Base-by-base conservation (phyloP, 2,797 vertebrate species). In the Propithecus perrieri region DNA sequence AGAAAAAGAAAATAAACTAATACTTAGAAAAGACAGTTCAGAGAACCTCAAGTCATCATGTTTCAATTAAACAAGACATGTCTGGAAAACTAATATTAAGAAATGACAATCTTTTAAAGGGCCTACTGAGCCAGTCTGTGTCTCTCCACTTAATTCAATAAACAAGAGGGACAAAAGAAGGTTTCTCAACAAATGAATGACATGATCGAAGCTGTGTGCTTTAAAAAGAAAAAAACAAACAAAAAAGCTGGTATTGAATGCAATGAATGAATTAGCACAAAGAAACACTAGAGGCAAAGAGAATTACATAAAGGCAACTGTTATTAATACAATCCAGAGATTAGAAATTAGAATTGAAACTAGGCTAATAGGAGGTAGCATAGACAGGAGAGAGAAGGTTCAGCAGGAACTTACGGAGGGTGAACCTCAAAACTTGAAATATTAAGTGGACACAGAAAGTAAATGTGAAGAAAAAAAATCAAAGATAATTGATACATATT, bases 271-370 rank as follows among this genome's bases (percentile, higher is more conserved):
- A 79, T 3, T 43, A 9, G n/a, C 61, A 89, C 18, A 86, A 26
- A 78, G 81, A 71, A 69, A 55, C 74, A 35, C 22, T 55, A 53
- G 26, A 2, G 0, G 30, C 20, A 65, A 65, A 84, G n/a, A 41
- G 38, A 93, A 48, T 38, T 57, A 69, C 8, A 59, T 14, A 41
- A 94, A 86, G 59, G 61, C 41, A 46, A 35, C 0, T 75, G 33
- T 33, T 28, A 57, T 57, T 57, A 57, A 10, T 57, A 80, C 15
- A 43, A 85, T 30, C 55, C n/a, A 81, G 67, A 41, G 59, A 79
- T 67, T 26, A 61, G 41, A 95, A 78, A 85, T 89, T 8, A 94
- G 53, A 95, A 93, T n/a, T 30, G 43, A 67, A 93, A 95, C 14
- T 76, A 89, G 72, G 50, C 26, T 53, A 86, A 67, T 0, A 88